Percentiles rank a stretch among this genome's conserved stretches.
phyloP scores from a whole-genome alignment of 2,797 vertebrate genomes.

The Amazona finschi region DNA sequence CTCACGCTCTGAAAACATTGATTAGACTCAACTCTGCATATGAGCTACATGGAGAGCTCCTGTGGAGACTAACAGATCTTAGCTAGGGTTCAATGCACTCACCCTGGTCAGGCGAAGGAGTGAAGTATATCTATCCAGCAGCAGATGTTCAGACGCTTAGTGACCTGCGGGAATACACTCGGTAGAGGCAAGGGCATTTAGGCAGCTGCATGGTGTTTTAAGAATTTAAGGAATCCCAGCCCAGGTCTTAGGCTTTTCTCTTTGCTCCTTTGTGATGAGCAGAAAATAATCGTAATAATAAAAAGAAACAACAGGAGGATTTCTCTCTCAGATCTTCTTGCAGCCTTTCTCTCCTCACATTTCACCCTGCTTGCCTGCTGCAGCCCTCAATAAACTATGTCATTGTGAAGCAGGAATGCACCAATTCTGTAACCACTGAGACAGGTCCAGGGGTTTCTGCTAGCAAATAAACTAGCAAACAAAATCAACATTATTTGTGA shows the following conservation, averaged over 20 bases:
- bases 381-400: background rate
- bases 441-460: background rate
- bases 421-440: background rate
- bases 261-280: background rate
- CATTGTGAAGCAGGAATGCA: background rate
- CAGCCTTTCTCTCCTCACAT: background rate
- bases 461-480: background rate
- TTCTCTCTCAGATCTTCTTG: background rate
- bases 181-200: constrained; percentile 24
- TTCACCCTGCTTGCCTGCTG: background rate
- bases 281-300: background rate
- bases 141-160: constrained; percentile 44
- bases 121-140: background rate
- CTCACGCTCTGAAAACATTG: constrained; percentile 17
- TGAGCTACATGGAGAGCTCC: constrained; percentile 16
- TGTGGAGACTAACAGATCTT: constrained; percentile 2
- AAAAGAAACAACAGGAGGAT: background rate
- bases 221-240: constrained; percentile 45
- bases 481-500: background rate
- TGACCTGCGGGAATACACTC: constrained; percentile 48
- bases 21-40: background rate
- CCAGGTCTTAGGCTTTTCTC: background rate
- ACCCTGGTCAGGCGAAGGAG: background rate
- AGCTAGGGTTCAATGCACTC: constrained; percentile 12
- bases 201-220: constrained; percentile 34